These are phyloP conservation scores for Ardeotis arabs DNA, from an alignment of 2,113 vertebrate genomes.

Conservation along the genomic window DNA sequence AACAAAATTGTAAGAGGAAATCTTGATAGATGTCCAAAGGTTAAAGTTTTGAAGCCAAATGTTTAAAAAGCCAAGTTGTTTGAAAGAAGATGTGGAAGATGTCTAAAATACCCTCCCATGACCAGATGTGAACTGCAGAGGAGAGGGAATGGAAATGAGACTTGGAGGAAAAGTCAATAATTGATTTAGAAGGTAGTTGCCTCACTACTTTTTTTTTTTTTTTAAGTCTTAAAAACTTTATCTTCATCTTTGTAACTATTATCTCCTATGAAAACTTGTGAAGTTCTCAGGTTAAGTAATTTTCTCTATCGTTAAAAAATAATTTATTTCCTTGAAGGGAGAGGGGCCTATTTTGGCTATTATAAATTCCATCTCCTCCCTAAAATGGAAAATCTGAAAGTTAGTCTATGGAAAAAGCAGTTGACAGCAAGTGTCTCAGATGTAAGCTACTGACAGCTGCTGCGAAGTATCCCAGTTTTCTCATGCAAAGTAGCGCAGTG, in stretches of 20 bases:
- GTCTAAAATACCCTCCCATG: not conserved
- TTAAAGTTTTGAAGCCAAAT: not conserved
- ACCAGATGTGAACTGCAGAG: not conserved
- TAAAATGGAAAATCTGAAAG: not conserved
- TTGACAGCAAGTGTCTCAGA: not conserved
- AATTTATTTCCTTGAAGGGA: not conserved
- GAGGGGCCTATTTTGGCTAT: no score
- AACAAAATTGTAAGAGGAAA: not conserved
- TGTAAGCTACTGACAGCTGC: not conserved
- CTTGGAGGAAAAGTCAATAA: not conserved
- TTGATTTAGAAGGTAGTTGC: not conserved
- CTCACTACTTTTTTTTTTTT: not conserved
- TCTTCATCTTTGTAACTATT: not conserved
- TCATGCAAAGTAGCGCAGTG: not conserved
- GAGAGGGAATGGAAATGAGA: not conserved
- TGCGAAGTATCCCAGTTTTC: not conserved
- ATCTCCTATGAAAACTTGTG: not conserved
- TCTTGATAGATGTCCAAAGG: not conserved
- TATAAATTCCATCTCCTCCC: not conserved
- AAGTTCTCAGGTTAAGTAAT: not conserved
- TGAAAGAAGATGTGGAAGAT: not conserved
- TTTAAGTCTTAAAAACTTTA: not conserved
- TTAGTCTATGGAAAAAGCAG: not conserved
- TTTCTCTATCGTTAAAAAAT: not conserved
- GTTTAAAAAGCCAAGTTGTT: not conserved